phyloP scores from a whole-genome alignment of 2,113 vertebrate genomes.

The Martes martes region DNA sequence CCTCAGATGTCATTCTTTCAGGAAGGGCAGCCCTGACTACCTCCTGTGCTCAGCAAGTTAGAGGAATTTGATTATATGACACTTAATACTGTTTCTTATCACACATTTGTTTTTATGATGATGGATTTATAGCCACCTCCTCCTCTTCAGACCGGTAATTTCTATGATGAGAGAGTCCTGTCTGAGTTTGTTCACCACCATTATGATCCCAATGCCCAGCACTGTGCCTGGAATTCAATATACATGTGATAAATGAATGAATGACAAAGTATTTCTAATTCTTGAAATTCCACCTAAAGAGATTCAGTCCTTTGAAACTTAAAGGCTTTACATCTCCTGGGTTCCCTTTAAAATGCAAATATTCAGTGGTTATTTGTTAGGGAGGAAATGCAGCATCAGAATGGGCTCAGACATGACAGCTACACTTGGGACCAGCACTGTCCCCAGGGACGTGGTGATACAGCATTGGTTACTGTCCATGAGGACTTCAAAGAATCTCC shows the following conservation, averaged over 20 bases:
- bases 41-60: too few species aligned
- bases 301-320: not conserved
- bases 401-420: too few species aligned
- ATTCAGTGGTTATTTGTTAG: not conserved
- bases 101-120: not conserved
- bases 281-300: not conserved
- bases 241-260: not conserved
- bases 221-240: not conserved
- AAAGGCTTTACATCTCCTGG: not conserved
- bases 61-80: not conserved
- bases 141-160: not conserved
- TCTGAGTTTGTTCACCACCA: not conserved
- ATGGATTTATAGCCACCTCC: not conserved
- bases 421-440: too few species aligned
- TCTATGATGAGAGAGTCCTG: not conserved
- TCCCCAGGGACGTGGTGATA: not conserved
- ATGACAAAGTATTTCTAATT: not conserved
- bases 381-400: not conserved
- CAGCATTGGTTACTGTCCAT: not conserved
- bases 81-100: not conserved
- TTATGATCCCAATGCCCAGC: not conserved
- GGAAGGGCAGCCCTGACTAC: not conserved
- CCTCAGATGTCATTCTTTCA: not conserved
- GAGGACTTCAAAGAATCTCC: not conserved
- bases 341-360: not conserved